phyloP scores from a whole-genome alignment of 2,888 invertebrate genomes.

The Spisula subtruncata region DNA sequence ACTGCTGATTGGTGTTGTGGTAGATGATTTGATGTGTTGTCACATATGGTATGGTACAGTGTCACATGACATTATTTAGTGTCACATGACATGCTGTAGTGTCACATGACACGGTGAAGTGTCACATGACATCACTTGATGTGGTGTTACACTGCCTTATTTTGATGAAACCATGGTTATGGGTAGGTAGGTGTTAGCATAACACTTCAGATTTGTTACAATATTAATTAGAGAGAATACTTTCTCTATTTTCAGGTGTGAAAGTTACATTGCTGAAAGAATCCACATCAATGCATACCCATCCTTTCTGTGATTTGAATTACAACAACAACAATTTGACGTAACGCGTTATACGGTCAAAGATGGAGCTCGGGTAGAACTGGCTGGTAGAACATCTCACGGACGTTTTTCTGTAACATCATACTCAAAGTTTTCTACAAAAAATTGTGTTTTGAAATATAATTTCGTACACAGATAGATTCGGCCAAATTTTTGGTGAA shows the following conservation, averaged over 20 bases:
- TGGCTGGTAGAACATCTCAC: too few species aligned
- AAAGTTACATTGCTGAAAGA: conserved; percentile 1
- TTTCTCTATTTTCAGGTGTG: conserved; percentile 50
- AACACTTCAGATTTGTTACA: not conserved
- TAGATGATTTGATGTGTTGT: too few species aligned
- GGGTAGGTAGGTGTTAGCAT: not conserved
- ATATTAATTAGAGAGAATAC: not conserved
- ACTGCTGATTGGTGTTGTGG: too few species aligned
- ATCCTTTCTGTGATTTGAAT: conserved; percentile 56
- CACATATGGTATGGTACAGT: too few species aligned
- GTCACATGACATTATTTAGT: too few species aligned
- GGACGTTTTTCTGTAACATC: not conserved
- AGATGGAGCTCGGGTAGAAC: conserved; percentile 66
- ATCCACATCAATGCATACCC: conserved; percentile 51
- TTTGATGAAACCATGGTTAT: not conserved
- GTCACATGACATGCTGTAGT: too few species aligned
- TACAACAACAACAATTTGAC: conserved; percentile 29
- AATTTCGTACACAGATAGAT: too few species aligned
- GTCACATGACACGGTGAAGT: too few species aligned
- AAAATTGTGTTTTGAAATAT: too few species aligned
- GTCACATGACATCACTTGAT: not conserved
- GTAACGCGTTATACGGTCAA: not conserved
- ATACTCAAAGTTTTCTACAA: not conserved
- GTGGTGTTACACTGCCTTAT: too few species aligned
- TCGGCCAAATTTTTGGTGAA: too few species aligned